These are phyloP conservation scores for Dufourea novaeangliae DNA, from an alignment of 1,140 invertebrate genomes.

Conservation along the genomic window DNA sequence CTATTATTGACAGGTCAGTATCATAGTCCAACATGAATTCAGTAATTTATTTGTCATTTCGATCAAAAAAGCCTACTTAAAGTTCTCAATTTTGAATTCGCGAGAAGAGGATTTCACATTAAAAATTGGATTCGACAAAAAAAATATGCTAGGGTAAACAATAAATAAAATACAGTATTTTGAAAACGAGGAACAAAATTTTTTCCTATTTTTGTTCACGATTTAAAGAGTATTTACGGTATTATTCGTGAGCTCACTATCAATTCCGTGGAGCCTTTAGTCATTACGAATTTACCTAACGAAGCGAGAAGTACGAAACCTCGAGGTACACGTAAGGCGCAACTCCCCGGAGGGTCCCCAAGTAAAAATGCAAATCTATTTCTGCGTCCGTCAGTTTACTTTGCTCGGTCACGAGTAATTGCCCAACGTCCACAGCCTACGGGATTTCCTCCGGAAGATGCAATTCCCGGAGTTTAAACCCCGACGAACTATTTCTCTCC, in stretches of 20 bases:
- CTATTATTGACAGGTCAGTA: no score
- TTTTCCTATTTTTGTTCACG: no score
- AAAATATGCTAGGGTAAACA: no score
- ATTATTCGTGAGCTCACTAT: constrained; percentile 22
- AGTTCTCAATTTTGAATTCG: no score
- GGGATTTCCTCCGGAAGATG: constrained; percentile 42
- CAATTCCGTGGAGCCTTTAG: constrained; percentile 17
- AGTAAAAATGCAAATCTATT: constrained; percentile 57
- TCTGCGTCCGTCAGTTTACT: constrained; percentile 50
- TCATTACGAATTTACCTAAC: constrained; percentile 44
- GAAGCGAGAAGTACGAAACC: constrained; percentile 33
- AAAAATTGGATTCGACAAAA: no score
- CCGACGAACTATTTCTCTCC: constrained; percentile 43
- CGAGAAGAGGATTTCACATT: no score
- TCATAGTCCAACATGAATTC: no score
- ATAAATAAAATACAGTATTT: no score
- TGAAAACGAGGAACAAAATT: no score
- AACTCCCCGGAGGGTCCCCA: constrained; percentile 5
- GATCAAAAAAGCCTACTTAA: no score
- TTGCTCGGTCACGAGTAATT: constrained; percentile 54
- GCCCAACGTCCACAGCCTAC: constrained; percentile 53
- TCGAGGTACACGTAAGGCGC: constrained; percentile 37
- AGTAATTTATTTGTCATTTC: no score
- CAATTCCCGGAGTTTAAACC: constrained; percentile 50
- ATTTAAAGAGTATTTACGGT: no score